These are phyloP conservation scores for Drosophila ochracea DNA, from an alignment of 2,888 invertebrate species.

Conservation along the genomic window DNA sequence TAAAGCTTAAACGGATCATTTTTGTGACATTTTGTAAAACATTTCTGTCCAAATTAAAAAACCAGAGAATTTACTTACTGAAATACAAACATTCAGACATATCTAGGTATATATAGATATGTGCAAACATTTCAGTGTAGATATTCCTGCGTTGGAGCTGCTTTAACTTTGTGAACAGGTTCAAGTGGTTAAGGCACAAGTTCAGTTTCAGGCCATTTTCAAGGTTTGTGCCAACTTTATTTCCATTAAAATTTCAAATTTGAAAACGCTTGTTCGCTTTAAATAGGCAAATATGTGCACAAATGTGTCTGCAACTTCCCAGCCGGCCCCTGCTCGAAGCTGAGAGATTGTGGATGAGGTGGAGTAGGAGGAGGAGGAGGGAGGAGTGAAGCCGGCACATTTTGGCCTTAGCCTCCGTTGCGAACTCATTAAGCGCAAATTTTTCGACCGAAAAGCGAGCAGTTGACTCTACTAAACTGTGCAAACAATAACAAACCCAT, in stretches of 20 bases:
- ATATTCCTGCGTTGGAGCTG: not conserved
- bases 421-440: conserved; percentile 56
- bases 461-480: conserved; percentile 47
- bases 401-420: conserved; percentile 35
- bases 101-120: not conserved
- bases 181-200: conserved; percentile 36
- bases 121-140: not conserved
- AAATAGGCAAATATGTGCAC: conserved; percentile 71
- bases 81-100: not conserved
- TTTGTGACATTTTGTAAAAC: not conserved
- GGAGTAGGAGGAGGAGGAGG: not conserved
- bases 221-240: conserved; percentile 45
- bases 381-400: not conserved
- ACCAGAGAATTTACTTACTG: not conserved
- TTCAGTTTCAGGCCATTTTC: conserved; percentile 24
- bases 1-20: not conserved
- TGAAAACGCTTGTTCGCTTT: conserved; percentile 37
- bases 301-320: conserved; percentile 56
- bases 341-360: not conserved
- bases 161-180: conserved; percentile 35
- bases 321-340: conserved; percentile 1
- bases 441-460: conserved; percentile 40
- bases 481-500: conserved; percentile 56
- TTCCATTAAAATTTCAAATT: conserved; percentile 42
- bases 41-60: not conserved